Evolutionary conservation across 92 coral and sea anemone genomes (phyloP), one percentile per base, ranked within the genome.

Genomic region (Epizoanthus illoricatus): DNA sequence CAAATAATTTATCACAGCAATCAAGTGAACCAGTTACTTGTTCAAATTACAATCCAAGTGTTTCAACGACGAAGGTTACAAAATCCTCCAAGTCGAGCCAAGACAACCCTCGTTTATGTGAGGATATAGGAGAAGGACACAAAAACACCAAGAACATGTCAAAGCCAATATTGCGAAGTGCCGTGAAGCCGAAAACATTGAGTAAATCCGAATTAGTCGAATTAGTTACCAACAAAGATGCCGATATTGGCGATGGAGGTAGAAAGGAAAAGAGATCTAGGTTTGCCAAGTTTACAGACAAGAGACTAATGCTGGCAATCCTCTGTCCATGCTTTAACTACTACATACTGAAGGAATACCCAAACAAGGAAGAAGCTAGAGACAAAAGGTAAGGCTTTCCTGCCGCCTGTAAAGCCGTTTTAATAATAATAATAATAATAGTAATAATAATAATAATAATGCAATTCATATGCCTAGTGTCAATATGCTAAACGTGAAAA

Each of bases 241-340:
- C 47, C 21, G 74, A 76, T 36, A 59, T 10, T 15, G 59, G 19
- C 2, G 7, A 18, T 19, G 70, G 45, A 16, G 59, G 28, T 9
- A 20, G 43, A 24, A 23, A 15, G 45, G 80, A 63, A 65, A 86
- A 86, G 66, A 7, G 74, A 12, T 33, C 43, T 17, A 40, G 81
- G 21, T 40, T 79, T 45, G 52, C 76, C 16, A 65, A 52, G 5
- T 84, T 20, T 52, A 18, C 54, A n/a, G 85, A 69, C 76, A 89
- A 73, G 72, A 81, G 80, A 19, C 60, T 81, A 24, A 47, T 85
- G 5, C 57, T 91, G n/a, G 85, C 87, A 17, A 73, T 73, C 5
- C 64, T 78, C 33, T 85, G 86, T 56, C 94, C 94, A 12, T 91
- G 94, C 60, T 91, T 91, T 41, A 85, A 91, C 4, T 86, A 85